Evolutionary conservation across 2,113 vertebrate genomes (phyloP), one percentile per base, ranked within the genome.

Genomic region (Passer montanus): DNA sequence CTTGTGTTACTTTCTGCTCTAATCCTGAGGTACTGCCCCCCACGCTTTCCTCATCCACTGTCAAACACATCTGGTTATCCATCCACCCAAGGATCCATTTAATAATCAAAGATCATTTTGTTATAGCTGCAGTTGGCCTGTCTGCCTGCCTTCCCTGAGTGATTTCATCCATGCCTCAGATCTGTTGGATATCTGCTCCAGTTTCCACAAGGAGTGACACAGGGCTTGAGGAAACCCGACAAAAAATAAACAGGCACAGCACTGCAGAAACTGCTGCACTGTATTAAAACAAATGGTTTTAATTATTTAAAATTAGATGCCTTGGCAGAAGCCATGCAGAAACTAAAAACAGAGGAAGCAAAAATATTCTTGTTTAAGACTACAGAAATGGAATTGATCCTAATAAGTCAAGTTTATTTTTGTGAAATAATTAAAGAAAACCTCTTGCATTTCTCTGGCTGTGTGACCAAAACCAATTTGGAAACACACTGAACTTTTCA

Each of bases 81-180:
- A 70, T 75, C 82, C 90, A 80, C n/a, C 4, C 91, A 83, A 95
- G 44, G n/a, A 86, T 89, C 89, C 96, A 96, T 96, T 97, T 98
- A 97, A 96, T 97, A 97, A 96, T 97, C 95, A 97, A 97, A 87
- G 43, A 93, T 88, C 49, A 37, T 88, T 96, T 66, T 77, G 31
- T 35, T 94, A 79, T 31, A 81, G 84, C 81, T 98, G 60, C 58
- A 49, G 58, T 96, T 95, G 94, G 80, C 78, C 94, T 80, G 72
- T 70, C 91, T 95, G 94, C 86, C 46, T 44, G 59, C 87, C 52
- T 95, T 92, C 62, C n/a, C 15, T 2, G 13, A 73, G 78, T 68
- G 49, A 74, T 97, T 97, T 97, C 94, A 93, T 96, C 95, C 95
- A 80, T 84, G 70, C 74, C 79, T 95, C 96, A 95, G 93, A 87